Percentiles rank a stretch among this genome's conserved stretches.
Evolutionary conservation across 1,140 invertebrate species (phyloP).

Genomic region (Drosophila takahashii): DNA sequence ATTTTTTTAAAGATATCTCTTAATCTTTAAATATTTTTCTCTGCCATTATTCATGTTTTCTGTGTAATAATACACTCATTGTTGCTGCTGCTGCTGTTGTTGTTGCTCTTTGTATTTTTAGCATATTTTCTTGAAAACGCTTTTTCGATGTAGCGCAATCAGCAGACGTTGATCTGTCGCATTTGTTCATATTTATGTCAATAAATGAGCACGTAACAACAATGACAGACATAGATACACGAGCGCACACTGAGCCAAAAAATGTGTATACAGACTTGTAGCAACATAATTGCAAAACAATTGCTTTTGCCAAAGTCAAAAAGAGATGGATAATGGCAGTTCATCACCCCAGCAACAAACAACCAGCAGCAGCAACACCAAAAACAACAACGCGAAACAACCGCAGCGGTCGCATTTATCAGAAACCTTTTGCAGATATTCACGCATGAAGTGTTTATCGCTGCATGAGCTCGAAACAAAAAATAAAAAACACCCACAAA

Average conservation of each 20-base stretch:
- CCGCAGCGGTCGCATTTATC: conserved; percentile 67
- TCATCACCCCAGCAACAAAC: conserved; percentile 54
- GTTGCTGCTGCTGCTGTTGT: background rate
- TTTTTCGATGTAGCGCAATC: conserved; percentile 55
- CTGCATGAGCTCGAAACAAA: conserved; percentile 56
- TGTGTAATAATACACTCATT: conserved; percentile 8
- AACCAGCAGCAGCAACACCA: conserved; percentile 30
- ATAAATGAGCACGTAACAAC: conserved; percentile 77
- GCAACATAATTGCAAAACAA: conserved; percentile 76
- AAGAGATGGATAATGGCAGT: conserved; percentile 51
- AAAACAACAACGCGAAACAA: conserved; percentile 45
- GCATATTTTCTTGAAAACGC: conserved; percentile 53
- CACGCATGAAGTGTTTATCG: conserved; percentile 83
- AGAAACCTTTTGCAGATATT: conserved; percentile 77
- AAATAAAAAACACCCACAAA: conserved; percentile 65
- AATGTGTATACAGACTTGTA: conserved; percentile 30
- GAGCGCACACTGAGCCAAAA: conserved; percentile 2
- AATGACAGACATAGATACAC: conserved; percentile 58
- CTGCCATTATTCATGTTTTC: background rate
- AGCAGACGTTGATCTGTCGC: conserved; percentile 72
- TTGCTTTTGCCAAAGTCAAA: conserved; percentile 30
- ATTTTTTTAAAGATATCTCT: too few relatives aligned
- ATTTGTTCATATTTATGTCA: conserved; percentile 76
- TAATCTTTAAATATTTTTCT: too few relatives aligned
- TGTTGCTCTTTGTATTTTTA: conserved; percentile 35